These are phyloP conservation scores for Loriculus beryllinus DNA, from an alignment of 2,797 vertebrate genomes.

Conservation along the genomic window DNA sequence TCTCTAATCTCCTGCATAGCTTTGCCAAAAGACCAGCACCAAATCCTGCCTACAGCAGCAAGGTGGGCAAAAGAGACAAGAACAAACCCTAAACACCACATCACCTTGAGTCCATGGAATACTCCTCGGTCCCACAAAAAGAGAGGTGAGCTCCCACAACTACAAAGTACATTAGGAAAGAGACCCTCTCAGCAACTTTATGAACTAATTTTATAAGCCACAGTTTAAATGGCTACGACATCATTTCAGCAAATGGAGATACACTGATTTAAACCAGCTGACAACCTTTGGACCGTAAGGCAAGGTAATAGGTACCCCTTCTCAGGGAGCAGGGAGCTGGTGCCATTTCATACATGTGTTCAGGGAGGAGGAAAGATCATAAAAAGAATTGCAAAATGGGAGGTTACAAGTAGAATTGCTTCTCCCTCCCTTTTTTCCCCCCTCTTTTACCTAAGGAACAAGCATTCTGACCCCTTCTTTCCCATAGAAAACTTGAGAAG, in stretches of 20 bases:
- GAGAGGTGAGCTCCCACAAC: background rate
- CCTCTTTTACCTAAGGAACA: background rate
- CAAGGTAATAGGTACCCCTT: background rate
- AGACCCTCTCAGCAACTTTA: slow-evolving; percentile 24
- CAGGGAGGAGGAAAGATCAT: slow-evolving; percentile 9
- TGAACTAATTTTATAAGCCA: slow-evolving; percentile 32
- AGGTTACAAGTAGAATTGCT: background rate
- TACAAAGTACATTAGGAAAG: background rate
- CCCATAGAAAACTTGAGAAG: background rate
- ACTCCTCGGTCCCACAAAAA: background rate
- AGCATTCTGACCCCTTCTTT: background rate
- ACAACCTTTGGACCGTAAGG: background rate
- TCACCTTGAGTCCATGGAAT: background rate
- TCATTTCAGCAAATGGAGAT: slow-evolving; percentile 16
- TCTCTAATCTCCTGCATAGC: background rate
- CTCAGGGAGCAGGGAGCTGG: background rate
- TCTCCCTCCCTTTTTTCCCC: background rate
- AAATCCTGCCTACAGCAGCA: background rate
- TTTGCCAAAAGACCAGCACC: background rate
- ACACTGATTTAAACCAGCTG: slow-evolving; percentile 51
- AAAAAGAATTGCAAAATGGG: slow-evolving; percentile 31
- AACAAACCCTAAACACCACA: background rate
- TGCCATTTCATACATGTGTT: slow-evolving; percentile 1
- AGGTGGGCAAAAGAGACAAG: background rate
- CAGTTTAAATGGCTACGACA: background rate